These are phyloP conservation scores for Varanus komodoensis DNA, from an alignment of 2,113 vertebrate species.

Conservation along the genomic window DNA sequence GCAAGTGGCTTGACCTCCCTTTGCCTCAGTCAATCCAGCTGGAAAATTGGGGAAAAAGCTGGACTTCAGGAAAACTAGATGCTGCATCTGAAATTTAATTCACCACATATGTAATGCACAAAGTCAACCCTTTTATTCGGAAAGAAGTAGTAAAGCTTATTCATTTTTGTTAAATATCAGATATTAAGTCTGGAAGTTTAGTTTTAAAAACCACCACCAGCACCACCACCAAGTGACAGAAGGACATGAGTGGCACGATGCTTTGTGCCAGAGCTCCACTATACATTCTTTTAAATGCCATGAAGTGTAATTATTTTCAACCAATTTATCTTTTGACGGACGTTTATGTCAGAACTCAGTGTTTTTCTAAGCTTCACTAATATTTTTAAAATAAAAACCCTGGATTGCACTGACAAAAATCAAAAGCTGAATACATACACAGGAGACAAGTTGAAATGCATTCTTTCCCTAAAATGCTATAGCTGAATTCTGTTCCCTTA, in stretches of 20 bases:
- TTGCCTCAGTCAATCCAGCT: slow-evolving; percentile 72
- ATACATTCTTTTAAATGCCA: background rate
- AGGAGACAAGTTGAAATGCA: background rate
- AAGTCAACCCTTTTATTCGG: background rate
- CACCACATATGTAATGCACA: background rate
- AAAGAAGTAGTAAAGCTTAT: slow-evolving; percentile 27
- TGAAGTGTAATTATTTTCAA: background rate
- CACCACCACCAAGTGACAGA: background rate
- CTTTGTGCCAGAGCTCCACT: background rate
- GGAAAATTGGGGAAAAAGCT: slow-evolving; percentile 74
- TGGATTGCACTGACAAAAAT: background rate
- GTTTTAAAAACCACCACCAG: slow-evolving; percentile 3
- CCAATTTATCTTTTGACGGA: background rate
- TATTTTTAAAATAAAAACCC: background rate
- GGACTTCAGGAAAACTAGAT: slow-evolving; percentile 69
- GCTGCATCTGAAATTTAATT: slow-evolving; percentile 58
- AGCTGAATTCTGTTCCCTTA: background rate
- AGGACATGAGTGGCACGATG: background rate
- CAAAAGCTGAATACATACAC: background rate
- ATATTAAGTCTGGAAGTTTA: slow-evolving; percentile 22
- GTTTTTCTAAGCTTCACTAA: background rate
- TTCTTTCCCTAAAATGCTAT: background rate
- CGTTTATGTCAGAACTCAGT: background rate
- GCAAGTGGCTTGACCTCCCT: slow-evolving; percentile 75
- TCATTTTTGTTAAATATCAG: slow-evolving; percentile 31